Evolutionary conservation across 2,113 vertebrate genomes (phyloP), one percentile per base, ranked within the genome.

Genomic region (Strix aluco): DNA sequence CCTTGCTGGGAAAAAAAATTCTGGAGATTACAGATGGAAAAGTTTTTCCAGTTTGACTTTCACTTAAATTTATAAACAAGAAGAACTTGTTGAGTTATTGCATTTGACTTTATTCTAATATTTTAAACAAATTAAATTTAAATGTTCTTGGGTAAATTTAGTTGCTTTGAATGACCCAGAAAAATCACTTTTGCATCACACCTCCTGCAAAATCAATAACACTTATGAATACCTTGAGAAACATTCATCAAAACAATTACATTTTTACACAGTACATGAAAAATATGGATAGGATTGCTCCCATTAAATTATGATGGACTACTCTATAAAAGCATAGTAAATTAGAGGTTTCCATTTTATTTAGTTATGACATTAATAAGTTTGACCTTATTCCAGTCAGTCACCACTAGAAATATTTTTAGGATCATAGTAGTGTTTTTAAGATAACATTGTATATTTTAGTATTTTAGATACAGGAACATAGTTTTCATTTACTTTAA

Each of bases 151-250:
- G 88, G 29, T 94, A 96, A 97, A 92, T 93, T 94, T 61, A 84
- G 49, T 74, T 81, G 36, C 47, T 78, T 83, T 92, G 4, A 49
- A 42, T 94, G 46, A 95, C 23, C 38, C 54, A 95, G 88, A 96
- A 96, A 94, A 96, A 83, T 54, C 58, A 42, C 90, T 92, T 94
- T 88, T 94, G 58, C 44, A 89, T 74, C 86, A 82, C 7, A 65
- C 7, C 19, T 97, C 87, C 83, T 86, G 42, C 23, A 96, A 96
- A 96, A 97, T 98, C 96, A 97, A 83, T 97, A 97, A 91, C 42
- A 73, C 77, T 63, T 92, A 90, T 86, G 57, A 38, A 61, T 86
- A 85, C n/a, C 42, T 77, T 58, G 73, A 96, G 92, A 94, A 96
- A 81, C 92, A 96, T 97, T 94, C 36, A 96, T 97, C 93, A 97